Percentiles rank a stretch among this genome's conserved stretches.
These are phyloP conservation scores for Aythya baeri DNA, from an alignment of 2,113 vertebrate genomes.

Conservation along the genomic window DNA sequence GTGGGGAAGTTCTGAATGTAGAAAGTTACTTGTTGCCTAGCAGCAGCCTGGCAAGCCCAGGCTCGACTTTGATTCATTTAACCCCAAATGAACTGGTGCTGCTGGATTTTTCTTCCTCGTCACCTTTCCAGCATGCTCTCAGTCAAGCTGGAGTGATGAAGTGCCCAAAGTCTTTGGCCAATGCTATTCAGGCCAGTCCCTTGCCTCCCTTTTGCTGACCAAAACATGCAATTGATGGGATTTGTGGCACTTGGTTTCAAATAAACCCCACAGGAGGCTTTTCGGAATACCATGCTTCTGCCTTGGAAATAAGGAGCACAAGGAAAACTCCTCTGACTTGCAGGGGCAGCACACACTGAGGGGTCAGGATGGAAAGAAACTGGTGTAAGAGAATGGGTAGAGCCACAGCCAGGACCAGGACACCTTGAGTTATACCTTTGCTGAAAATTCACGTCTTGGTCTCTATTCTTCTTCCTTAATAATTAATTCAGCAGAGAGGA, in stretches of 20 bases:
- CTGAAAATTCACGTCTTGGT: neutral
- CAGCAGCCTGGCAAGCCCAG: constrained; percentile 39
- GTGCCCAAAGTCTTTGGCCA: neutral
- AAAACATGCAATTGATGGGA: neutral
- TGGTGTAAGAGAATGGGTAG: neutral
- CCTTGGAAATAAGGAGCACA: neutral
- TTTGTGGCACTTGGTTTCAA: neutral
- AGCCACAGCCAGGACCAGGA: neutral
- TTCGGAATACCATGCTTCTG: fast-evolving
- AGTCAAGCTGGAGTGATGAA: neutral
- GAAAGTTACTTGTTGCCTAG: constrained; percentile 73
- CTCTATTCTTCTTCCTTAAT: constrained; percentile 37
- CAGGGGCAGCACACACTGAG: fast-evolving
- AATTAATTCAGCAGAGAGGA: constrained; percentile 50
- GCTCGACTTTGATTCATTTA: constrained; percentile 64
- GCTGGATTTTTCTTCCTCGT: neutral
- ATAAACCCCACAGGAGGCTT: neutral
- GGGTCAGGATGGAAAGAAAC: neutral
- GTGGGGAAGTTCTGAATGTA: constrained; percentile 44
- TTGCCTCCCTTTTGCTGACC: neutral
- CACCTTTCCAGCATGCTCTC: neutral
- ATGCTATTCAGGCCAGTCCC: neutral
- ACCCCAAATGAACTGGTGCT: constrained; percentile 3
- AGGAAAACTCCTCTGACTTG: neutral
- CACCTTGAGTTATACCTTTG: neutral